Evolutionary conservation across 2,888 invertebrate genomes (phyloP).

Genomic region (Sipunculus nudus): DNA sequence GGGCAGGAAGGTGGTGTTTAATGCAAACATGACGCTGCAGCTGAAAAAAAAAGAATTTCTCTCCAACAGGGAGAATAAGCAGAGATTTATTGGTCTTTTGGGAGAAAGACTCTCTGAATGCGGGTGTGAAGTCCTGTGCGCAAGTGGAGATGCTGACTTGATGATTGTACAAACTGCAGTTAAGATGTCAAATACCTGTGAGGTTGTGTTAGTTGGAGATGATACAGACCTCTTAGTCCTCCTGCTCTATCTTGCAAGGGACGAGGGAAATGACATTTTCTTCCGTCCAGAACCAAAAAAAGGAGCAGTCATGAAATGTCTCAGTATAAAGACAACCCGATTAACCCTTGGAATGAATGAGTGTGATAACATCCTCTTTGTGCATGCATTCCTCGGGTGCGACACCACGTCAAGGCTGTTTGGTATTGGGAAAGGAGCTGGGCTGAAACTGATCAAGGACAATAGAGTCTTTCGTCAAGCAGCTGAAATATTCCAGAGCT

Average conservation of each 20-base stretch:
- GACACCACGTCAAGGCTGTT: neutral
- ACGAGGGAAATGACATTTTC: neutral
- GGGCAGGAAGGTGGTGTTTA: conserved; percentile 29
- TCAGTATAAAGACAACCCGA: neutral
- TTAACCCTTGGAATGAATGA: neutral
- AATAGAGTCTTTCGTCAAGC: neutral
- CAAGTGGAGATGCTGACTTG: conserved; percentile 44
- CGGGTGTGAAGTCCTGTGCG: conserved; percentile 25
- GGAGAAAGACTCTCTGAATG: conserved; percentile 7
- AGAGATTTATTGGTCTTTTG: conserved; percentile 37
- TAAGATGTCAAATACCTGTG: conserved; percentile 1
- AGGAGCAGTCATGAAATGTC: neutral
- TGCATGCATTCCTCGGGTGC: neutral
- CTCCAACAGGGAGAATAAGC: conserved; percentile 41
- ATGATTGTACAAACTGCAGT: conserved; percentile 41
- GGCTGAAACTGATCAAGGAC: neutral
- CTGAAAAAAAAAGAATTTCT: conserved; percentile 42
- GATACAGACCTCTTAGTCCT: conserved; percentile 47
- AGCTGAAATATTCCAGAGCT: neutral
- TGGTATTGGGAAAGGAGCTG: neutral
- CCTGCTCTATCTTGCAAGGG: conserved; percentile 14
- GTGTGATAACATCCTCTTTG: neutral
- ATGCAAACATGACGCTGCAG: conserved; percentile 24
- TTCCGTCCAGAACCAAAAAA: neutral
- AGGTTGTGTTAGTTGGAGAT: conserved; percentile 40